A percentile compares a stretch with the other conserved stretches of the same genome.
Conservation (phyloP, 2,888 invertebrate genomes). For the Cryptophagus acutangulus region DNA sequence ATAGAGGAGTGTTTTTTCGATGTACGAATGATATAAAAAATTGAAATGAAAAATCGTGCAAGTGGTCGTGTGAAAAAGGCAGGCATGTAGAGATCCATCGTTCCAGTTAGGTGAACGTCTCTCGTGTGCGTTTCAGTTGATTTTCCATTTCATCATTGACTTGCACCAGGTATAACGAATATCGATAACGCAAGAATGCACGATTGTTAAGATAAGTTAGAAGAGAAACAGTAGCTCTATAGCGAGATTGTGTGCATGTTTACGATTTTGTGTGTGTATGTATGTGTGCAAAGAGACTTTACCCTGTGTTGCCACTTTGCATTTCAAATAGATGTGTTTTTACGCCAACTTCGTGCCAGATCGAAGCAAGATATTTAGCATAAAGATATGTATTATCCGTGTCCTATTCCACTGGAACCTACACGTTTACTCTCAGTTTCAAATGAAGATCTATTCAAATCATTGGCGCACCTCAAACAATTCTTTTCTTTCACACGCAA, state of each 20-base stretch:
- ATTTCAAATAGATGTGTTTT: conserved; percentile 45
- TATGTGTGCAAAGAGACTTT: conserved; percentile 33
- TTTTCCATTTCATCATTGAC: conserved; percentile 24
- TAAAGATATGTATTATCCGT: conserved; percentile 45
- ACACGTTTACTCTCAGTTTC: conserved; percentile 32
- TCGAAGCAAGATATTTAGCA: conserved; percentile 43
- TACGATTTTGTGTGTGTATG: conserved; percentile 43
- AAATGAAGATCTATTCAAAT: conserved; percentile 34
- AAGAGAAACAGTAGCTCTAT: conserved; percentile 37
- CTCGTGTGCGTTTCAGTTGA: conserved; percentile 16
- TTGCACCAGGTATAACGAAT: conserved; percentile 26
- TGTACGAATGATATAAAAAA: too few species aligned
- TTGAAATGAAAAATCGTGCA: too few species aligned
- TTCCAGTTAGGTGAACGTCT: conserved; percentile 18
- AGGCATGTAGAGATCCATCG: too few species aligned
- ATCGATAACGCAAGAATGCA: conserved; percentile 41
- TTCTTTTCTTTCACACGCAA: too few species aligned
- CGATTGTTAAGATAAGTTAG: conserved; percentile 41
- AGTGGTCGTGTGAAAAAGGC: too few species aligned
- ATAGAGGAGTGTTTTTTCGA: too few species aligned
- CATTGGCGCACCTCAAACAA: conserved; percentile 10
- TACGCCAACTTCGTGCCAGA: conserved; percentile 45
- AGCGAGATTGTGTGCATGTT: conserved; percentile 39
- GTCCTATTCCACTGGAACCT: conserved; percentile 37
- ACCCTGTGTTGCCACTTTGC: conserved; percentile 41